Evolutionary conservation across 2,888 invertebrate genomes (phyloP), one percentile per base, ranked within the genome.

Genomic region (Clusia tigrina): DNA sequence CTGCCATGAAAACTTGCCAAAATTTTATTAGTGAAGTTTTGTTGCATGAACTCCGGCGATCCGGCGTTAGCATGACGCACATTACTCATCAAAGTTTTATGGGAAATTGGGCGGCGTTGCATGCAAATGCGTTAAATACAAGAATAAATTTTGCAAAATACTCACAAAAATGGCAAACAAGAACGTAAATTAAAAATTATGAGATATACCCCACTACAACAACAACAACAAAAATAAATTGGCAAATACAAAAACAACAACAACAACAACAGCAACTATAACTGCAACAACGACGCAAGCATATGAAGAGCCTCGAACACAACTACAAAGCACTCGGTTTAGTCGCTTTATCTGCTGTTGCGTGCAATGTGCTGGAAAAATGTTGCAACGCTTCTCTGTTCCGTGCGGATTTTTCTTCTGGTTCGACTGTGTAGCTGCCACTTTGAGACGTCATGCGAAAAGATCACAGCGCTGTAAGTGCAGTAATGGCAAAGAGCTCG

Each of bases 361-460:
- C 61, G 56, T 64, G 62, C 65, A 62, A 65, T 62, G 53, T 56
- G 58, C 58, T 62, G 58, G 58, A 62, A 62, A 56, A n/a, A 52
- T 58, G 10, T 38, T 42, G 15, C 23, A 22, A 17, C 56, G n/a
- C 1, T 52, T 32, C 9, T 54, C 15, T 53, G 42, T 23, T 22
- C 23, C n/a, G 18, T 46, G 24, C 17, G 53, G n/a, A n/a, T n/a
- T n/a, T 51, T 37, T n/a, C 17, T 53, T 52, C 15, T 6, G 12
- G 54, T 25, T 26, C 10, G 2, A 17, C 25, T 54, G 6, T 18
- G 12, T 58, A 42, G 37, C 52, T 51, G 32, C 51, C 51, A 52
- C 59, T 54, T 55, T 59, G 42, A 58, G 42, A 54, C 54, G 64
- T 64, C 64, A 64, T 57, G 66, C 66, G 60, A 66, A 67, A 60